Conservation (phyloP, 1,140 invertebrate genomes). For the Branchinecta lynchi region DNA sequence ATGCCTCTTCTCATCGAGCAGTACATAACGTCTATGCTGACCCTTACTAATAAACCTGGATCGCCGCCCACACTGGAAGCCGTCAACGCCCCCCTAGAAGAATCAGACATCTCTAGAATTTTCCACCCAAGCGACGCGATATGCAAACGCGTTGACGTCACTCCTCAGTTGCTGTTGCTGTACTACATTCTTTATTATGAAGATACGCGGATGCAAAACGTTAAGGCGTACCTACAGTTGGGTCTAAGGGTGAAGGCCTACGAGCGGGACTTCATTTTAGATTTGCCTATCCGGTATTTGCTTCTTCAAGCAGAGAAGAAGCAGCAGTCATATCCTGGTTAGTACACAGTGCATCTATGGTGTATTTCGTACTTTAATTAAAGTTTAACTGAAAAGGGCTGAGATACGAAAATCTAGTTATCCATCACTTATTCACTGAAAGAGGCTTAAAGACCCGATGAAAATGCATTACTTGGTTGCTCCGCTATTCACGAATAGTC, state of each 20-base stretch:
- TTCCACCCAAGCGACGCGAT: slow-evolving; percentile 35
- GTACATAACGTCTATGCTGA: slow-evolving; percentile 80
- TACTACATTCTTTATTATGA: slow-evolving; percentile 90
- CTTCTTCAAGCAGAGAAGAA: slow-evolving; percentile 81
- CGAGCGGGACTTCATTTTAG: slow-evolving; percentile 67
- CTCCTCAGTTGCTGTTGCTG: slow-evolving; percentile 71
- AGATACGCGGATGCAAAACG: slow-evolving; percentile 66
- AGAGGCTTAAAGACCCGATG: no score
- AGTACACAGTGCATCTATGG: slow-evolving; percentile 26
- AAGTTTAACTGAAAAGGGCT: no score
- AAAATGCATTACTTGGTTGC: no score
- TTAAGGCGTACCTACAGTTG: slow-evolving; percentile 44
- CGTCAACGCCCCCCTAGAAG: slow-evolving; percentile 78
- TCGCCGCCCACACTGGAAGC: slow-evolving; percentile 56
- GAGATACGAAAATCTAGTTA: no score
- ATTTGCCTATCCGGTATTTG: slow-evolving; percentile 85
- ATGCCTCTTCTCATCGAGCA: slow-evolving; percentile 85
- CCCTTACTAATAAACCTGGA: slow-evolving; percentile 66
- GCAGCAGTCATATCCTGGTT: slow-evolving; percentile 64
- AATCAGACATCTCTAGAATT: slow-evolving; percentile 70
- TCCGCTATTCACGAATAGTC: no score
- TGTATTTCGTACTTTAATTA: slow-evolving; percentile 27
- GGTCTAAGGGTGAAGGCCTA: slow-evolving; percentile 69
- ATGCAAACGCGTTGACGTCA: slow-evolving; percentile 38
- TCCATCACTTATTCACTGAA: no score